These are phyloP conservation scores for Pogonocherus hispidulus DNA, from an alignment of 2,888 invertebrate genomes.

Conservation along the genomic window DNA sequence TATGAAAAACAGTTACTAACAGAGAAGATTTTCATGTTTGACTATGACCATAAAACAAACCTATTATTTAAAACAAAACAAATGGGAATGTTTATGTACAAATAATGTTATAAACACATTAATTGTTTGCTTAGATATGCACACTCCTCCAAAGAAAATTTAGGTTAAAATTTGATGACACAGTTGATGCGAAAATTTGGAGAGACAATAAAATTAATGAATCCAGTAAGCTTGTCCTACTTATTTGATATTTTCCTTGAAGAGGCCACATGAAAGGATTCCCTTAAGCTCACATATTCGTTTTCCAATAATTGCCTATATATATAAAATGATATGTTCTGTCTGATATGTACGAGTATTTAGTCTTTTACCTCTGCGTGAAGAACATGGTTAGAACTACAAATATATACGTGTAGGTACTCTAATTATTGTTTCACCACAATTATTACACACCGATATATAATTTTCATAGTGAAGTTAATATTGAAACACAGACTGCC, in stretches of 20 bases:
- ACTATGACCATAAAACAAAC: not conserved
- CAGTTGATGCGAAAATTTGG: no score
- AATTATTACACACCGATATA: slow-evolving; percentile 50
- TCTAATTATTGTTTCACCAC: slow-evolving; percentile 57
- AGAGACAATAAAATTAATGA: no score
- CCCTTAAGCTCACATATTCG: not conserved
- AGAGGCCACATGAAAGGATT: not conserved
- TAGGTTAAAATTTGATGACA: no score
- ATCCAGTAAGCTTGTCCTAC: no score
- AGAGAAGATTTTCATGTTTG: not conserved
- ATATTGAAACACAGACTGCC: slow-evolving; percentile 8
- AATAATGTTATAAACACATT: no score
- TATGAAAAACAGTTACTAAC: not conserved
- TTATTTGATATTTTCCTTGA: not conserved
- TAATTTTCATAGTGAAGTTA: slow-evolving; percentile 29
- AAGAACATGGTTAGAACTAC: slow-evolving; percentile 25
- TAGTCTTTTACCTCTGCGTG: slow-evolving; percentile 47
- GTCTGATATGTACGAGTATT: slow-evolving; percentile 41
- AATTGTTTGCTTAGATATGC: no score
- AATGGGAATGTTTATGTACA: no score
- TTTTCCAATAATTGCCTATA: slow-evolving; percentile 12
- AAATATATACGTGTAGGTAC: slow-evolving; percentile 24
- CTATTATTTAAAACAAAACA: no score
- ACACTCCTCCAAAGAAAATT: no score
- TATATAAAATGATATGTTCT: slow-evolving; percentile 40